These are phyloP conservation scores for Megaustenia siamemsis DNA, from an alignment of 2,888 invertebrate species.

Conservation along the genomic window DNA sequence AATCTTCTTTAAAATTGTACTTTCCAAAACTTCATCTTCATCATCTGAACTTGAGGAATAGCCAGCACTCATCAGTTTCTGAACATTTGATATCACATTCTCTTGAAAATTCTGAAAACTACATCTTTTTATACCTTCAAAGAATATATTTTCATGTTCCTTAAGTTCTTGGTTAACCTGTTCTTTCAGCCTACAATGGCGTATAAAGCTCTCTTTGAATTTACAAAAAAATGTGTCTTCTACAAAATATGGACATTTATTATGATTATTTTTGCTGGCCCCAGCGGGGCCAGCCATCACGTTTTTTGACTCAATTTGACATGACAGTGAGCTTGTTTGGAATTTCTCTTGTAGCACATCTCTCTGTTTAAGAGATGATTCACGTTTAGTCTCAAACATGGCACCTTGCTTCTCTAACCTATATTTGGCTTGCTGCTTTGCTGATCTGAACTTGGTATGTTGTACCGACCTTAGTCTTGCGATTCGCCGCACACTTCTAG, in stretches of 20 bases:
- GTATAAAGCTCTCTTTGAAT: conserved; percentile 36
- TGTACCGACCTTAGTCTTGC: background rate
- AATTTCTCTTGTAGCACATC: background rate
- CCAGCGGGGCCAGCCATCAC: conserved; percentile 11
- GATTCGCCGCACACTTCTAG: background rate
- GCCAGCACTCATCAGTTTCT: conserved; percentile 10
- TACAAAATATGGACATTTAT: background rate
- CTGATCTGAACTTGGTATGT: conserved; percentile 1
- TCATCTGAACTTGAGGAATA: conserved; percentile 55
- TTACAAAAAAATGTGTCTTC: conserved; percentile 28
- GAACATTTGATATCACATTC: conserved; percentile 26
- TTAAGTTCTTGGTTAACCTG: background rate
- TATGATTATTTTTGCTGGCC: conserved; percentile 26
- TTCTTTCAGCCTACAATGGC: background rate
- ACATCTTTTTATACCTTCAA: conserved; percentile 17
- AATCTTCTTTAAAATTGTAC: conserved; percentile 29
- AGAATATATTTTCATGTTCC: conserved; percentile 17
- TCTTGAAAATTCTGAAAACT: conserved; percentile 32
- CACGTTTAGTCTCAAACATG: no score
- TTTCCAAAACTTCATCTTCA: conserved; percentile 52
- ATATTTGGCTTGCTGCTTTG: no score
- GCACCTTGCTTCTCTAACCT: no score
- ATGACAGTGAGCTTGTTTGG: background rate
- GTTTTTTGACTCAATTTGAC: conserved; percentile 33
- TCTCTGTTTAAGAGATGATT: background rate